Conservation (phyloP, 2,797 vertebrate species). For the Periparus ater region DNA sequence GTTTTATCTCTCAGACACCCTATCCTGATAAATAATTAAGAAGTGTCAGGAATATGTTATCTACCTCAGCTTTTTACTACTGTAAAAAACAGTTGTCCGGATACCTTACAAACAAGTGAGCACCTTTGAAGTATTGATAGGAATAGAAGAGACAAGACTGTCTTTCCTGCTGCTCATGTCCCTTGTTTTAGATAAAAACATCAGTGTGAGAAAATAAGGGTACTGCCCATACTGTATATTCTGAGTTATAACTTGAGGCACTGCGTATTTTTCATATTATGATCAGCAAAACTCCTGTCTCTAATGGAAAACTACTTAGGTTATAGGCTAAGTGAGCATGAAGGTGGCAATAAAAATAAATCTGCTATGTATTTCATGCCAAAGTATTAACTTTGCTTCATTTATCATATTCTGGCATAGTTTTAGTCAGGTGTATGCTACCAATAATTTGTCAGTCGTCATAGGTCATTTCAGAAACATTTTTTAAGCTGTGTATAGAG, state of each 20-base stretch:
- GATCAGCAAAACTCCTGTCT: not conserved
- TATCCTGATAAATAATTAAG: not conserved
- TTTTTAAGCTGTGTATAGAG: not conserved
- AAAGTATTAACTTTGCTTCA: not conserved
- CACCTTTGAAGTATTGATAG: not conserved
- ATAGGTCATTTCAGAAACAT: not conserved
- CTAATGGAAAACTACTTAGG: not conserved
- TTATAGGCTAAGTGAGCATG: not conserved
- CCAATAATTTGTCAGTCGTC: not conserved
- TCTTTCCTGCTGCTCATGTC: not conserved
- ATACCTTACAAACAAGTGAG: not conserved
- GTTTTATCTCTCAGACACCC: not conserved
- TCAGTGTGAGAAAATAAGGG: not conserved
- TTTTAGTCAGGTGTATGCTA: not conserved
- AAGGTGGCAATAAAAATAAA: conserved; percentile 28
- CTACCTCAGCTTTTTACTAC: not conserved
- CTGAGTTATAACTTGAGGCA: not conserved
- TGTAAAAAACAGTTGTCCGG: not conserved
- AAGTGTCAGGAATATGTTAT: not conserved
- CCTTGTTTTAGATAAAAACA: not conserved
- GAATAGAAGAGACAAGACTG: not conserved
- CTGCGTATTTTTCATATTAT: not conserved
- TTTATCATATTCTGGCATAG: not conserved
- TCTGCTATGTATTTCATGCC: not conserved
- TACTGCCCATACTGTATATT: not conserved